Evolutionary conservation across 2,797 vertebrate species (phyloP).

Genomic region (Gambelia wislizenii): DNA sequence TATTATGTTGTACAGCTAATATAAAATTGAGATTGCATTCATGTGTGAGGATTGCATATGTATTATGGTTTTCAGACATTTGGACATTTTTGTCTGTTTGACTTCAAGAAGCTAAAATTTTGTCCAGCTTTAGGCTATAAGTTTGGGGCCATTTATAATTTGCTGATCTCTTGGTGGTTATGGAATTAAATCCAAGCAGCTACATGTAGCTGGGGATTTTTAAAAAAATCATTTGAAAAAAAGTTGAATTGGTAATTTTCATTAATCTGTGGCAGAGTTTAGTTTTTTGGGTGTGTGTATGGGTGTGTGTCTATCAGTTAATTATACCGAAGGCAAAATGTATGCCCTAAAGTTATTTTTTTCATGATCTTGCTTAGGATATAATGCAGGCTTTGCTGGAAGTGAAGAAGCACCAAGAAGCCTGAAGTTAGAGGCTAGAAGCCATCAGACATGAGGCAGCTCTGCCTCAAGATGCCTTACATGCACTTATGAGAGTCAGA

Average conservation of each 20-base stretch:
- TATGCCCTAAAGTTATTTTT: slow-evolving; percentile 33
- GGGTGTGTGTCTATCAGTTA: slow-evolving; percentile 10
- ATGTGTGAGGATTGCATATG: neutral
- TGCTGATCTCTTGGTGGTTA: neutral
- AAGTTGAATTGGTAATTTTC: neutral
- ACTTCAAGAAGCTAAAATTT: neutral
- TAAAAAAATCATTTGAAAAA: neutral
- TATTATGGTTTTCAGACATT: neutral
- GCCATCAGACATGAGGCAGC: too few species aligned
- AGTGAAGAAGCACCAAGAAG: too few species aligned
- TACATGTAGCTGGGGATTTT: neutral
- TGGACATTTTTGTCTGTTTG: neutral
- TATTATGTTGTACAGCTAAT: neutral
- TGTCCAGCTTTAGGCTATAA: neutral
- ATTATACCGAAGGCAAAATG: slow-evolving; percentile 31
- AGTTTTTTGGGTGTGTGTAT: too few species aligned
- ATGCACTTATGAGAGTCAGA: too few species aligned
- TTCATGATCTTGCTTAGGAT: neutral
- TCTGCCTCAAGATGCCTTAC: too few species aligned
- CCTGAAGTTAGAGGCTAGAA: too few species aligned
- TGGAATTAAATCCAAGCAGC: neutral
- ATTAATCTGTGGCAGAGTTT: neutral
- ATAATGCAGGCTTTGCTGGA: neutral
- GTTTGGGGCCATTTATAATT: neutral
- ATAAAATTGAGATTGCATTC: neutral